Conservation (phyloP, 2,888 invertebrate species). For the Uropetala carovei region DNA sequence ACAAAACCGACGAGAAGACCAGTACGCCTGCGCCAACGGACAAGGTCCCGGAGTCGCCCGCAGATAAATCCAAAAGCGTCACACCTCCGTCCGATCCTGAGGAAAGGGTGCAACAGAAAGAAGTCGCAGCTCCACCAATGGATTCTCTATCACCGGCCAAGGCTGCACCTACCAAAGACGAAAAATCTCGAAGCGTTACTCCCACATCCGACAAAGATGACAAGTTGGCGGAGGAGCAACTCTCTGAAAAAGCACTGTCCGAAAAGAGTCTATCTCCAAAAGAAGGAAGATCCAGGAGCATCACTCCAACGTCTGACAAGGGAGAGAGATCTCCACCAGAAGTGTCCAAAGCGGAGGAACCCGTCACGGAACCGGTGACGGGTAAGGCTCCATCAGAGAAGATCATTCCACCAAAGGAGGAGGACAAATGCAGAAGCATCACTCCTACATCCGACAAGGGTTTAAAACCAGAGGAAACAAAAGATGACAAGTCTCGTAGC, state of each 20-base stretch:
- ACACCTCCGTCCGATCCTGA: constrained; percentile 4
- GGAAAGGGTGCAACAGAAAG: neutral
- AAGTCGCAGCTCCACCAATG: neutral
- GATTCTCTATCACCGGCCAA: neutral
- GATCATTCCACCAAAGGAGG: constrained; percentile 27
- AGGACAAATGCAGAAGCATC: constrained; percentile 31
- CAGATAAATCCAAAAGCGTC: neutral
- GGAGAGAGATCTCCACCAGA: constrained; percentile 25
- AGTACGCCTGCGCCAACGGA: constrained; percentile 11
- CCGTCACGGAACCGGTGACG: neutral
- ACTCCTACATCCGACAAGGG: constrained; percentile 2
- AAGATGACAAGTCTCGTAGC: constrained; percentile 44
- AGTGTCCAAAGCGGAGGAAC: neutral
- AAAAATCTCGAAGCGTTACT: constrained; percentile 33
- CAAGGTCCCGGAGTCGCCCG: neutral
- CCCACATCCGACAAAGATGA: constrained; percentile 53
- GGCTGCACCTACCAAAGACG: constrained; percentile 10
- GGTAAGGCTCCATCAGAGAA: neutral
- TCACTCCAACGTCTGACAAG: constrained; percentile 38
- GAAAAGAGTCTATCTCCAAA: constrained; percentile 33
- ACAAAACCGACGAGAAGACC: neutral
- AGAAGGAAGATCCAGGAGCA: constrained; percentile 45
- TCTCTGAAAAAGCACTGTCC: neutral
- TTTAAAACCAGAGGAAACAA: neutral
- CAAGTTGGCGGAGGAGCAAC: neutral